phyloP scores from a whole-genome alignment of 2,113 vertebrate genomes.

The Orientallactaga bullata region DNA sequence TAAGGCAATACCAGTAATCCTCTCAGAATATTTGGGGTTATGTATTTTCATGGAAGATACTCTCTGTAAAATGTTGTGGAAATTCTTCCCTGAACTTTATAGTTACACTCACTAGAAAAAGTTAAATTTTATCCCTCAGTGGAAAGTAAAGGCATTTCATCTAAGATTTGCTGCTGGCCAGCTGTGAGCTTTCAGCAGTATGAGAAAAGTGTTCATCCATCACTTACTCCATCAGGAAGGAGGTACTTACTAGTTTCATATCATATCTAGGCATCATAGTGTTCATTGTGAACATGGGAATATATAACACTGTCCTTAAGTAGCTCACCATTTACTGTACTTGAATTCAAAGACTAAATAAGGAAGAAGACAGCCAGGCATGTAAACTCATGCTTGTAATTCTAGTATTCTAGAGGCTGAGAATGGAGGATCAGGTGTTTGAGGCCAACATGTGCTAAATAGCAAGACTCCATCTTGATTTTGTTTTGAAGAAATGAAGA shows the following conservation, averaged over 20 bases:
- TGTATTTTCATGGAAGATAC: conserved; percentile 70
- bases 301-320: not conserved
- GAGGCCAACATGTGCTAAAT: not conserved
- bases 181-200: not conserved
- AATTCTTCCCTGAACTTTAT: conserved; percentile 71
- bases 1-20: conserved; percentile 76
- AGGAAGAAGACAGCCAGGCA: not conserved
- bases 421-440: not conserved
- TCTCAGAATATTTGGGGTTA: conserved; percentile 71
- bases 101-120: not conserved
- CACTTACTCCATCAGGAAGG: not conserved
- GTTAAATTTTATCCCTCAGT: not conserved
- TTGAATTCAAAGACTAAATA: not conserved
- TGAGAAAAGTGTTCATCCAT: not conserved
- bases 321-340: not conserved
- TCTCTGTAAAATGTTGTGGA: conserved; percentile 70
- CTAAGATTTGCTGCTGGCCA: not conserved
- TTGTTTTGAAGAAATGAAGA: too few relatives aligned
- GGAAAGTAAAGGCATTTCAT: not conserved
- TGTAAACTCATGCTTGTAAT: not conserved
- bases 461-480: too few relatives aligned
- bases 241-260: not conserved
- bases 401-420: not conserved
- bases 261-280: not conserved
- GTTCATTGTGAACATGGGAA: not conserved